A percentile compares a stretch with the other conserved stretches of the same genome.
Conservation (phyloP, 2,113 vertebrate species). For the Felis catus region F.catus_Fca126_mat1.0 CM031414.1:597501-598000, state of each 20-base stretch:
- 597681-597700: not conserved
- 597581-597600: not conserved
- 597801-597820: not conserved
- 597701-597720: not conserved
- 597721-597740: not conserved
- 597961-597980: rapidly evolving
- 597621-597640: not conserved
- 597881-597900: not conserved
- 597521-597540: not conserved
- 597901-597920: not conserved
- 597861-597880: not conserved
- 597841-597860: not conserved
- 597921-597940: not conserved
- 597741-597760: not conserved
- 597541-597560: not conserved
- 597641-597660: not conserved
- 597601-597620: not conserved
- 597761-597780: not conserved
- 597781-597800: not conserved
- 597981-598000: not conserved
- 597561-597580: rapidly evolving
- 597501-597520: not conserved
- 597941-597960: not conserved
- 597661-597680: not conserved
- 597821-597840: not conserved